These are phyloP conservation scores for Apteryx mantelli DNA, from an alignment of 2,113 vertebrate genomes.

Conservation along the genomic window DNA sequence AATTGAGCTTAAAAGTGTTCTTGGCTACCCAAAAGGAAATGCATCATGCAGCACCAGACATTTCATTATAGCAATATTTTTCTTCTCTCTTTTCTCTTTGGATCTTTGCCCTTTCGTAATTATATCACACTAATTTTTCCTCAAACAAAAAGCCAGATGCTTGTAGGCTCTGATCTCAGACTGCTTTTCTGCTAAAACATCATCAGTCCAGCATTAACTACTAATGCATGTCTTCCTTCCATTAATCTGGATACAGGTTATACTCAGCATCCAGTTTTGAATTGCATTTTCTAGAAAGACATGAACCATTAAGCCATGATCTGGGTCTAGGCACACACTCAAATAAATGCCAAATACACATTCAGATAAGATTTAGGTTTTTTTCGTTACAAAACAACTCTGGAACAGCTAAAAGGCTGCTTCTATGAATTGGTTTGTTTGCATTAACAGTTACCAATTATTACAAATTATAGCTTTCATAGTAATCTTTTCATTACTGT, in stretches of 20 bases:
- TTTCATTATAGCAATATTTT: neutral
- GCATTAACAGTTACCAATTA: neutral
- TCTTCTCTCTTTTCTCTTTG: neutral
- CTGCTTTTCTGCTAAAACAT: neutral
- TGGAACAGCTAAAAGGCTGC: neutral
- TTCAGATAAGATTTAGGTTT: neutral
- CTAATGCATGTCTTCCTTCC: neutral
- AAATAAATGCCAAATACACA: neutral
- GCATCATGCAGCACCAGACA: neutral
- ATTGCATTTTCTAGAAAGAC: neutral
- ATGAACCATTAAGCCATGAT: neutral
- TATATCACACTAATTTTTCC: neutral
- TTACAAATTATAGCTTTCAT: no score
- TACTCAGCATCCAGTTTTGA: neutral
- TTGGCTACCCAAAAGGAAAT: neutral
- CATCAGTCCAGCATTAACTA: neutral
- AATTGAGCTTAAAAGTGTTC: neutral
- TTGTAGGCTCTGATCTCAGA: neutral
- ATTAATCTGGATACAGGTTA: neutral
- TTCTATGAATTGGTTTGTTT: neutral
- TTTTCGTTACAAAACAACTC: neutral
- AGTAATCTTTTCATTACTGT: neutral
- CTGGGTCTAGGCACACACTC: neutral
- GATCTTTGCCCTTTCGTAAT: conserved; percentile 7
- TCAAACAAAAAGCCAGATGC: conserved; percentile 12